Evolutionary conservation across 1,140 invertebrate species (phyloP), one percentile per base, ranked within the genome.

Genomic region (Odontomachus brunneus): DNA sequence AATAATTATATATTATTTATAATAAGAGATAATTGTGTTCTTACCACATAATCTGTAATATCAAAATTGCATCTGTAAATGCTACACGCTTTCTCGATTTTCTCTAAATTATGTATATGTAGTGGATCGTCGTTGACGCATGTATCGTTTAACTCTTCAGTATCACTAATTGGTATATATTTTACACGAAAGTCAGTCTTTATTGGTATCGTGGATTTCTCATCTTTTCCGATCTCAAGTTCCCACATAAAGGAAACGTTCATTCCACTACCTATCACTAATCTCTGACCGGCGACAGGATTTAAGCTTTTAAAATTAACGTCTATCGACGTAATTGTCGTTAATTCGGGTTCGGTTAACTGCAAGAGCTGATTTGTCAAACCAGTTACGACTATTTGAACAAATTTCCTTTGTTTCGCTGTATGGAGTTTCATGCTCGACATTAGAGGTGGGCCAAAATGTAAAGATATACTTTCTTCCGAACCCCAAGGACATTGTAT

Each of bases 201-300:
- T 65, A 97, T 95, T 3, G 96, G 95, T 9, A 92, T 85, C 90
- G 93, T 84, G 90, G 94, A 90, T 94, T 95, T 84, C 92, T 96
- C 88, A 93, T 92, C 22, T 93, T 96, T 92, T 93, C 96, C 92
- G 93, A 94, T 95, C 59, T 96, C 95, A 22, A 98, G 92, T 93
- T 98, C 97, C 97, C 97, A 98, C 95, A 98, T 96, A 91, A 97
- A 98, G 0, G 96, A 97, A 0, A 97, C 96, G 62, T 95, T 97
- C 82, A 97, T 95, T 0, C 96, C 96, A 82, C 95, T 96, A 66
- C 95, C 95, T 66, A 97, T 94, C 59, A 95, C 90, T 94, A 96
- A 88, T 86, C 92, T 93, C 87, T 95, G 94, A 74, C 94, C 94
- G 86, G 94, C 93, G 65, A 92, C 89, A 7, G 96, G 96, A 93